These are phyloP conservation scores for Baryphthengus martii DNA, from an alignment of 2,113 vertebrate species.

Conservation along the genomic window DNA sequence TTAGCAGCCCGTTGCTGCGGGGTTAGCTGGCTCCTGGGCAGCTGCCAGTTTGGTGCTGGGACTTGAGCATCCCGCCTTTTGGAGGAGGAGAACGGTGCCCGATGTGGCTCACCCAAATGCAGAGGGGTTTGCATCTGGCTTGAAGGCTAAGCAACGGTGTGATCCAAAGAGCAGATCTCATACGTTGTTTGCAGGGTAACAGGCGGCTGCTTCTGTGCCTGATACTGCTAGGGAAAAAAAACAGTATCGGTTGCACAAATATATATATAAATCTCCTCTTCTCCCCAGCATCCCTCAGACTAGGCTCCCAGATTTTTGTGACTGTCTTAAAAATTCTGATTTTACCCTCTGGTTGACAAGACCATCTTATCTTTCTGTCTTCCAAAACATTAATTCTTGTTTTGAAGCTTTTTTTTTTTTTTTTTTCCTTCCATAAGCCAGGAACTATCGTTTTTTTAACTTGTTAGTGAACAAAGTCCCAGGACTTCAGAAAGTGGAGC, in stretches of 20 bases:
- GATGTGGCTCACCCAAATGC: neutral
- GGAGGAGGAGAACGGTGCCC: fast-evolving
- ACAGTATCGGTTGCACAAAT: neutral
- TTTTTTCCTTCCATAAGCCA: neutral
- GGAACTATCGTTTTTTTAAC: neutral
- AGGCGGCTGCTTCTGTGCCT: neutral
- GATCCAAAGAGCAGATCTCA: neutral
- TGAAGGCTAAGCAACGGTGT: neutral
- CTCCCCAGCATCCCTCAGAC: neutral
- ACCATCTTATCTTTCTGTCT: neutral
- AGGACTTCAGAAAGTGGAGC: neutral
- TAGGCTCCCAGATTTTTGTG: neutral
- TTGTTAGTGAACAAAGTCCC: neutral
- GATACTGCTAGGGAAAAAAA: neutral
- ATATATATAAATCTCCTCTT: neutral
- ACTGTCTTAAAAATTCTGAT: neutral
- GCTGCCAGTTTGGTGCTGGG: neutral
- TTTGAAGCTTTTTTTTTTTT: neutral
- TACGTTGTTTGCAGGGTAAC: neutral
- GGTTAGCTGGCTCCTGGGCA: neutral
- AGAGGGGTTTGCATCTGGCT: neutral
- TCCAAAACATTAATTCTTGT: neutral
- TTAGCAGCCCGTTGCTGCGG: neutral
- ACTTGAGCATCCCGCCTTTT: neutral
- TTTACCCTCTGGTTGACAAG: neutral